phyloP scores from a whole-genome alignment of 2,888 invertebrate species.

The Erpobdella octoculata region DNA sequence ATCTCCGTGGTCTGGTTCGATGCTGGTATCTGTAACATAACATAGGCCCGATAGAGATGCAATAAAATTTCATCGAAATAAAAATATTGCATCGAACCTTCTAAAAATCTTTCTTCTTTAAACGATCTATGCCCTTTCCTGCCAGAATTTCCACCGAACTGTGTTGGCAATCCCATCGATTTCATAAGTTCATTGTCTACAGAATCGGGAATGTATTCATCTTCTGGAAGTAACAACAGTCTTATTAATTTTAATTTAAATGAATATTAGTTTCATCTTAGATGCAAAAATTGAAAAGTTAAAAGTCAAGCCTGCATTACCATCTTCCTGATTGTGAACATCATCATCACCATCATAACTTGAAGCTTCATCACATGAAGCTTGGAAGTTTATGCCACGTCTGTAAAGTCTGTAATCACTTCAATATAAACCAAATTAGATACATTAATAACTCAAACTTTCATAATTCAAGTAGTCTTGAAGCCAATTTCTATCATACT shows the following conservation, averaged over 20 bases:
- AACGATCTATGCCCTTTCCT: not conserved
- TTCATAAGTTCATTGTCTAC: slow-evolving; percentile 30
- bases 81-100: not conserved
- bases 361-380: not conserved
- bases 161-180: slow-evolving; percentile 35
- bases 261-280: not conserved
- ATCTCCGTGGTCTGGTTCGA: not conserved
- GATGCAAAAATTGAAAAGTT: not conserved
- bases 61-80: no score
- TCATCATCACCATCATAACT: slow-evolving; percentile 10
- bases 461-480: not conserved
- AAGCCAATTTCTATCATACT: not conserved
- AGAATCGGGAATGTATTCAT: not conserved
- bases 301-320: not conserved
- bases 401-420: slow-evolving; percentile 19
- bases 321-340: not conserved
- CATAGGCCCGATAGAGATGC: no score
- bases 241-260: not conserved
- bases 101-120: not conserved
- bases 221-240: no score
- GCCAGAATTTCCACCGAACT: slow-evolving; percentile 21
- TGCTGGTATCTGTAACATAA: not conserved
- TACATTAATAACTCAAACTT: not conserved
- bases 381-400: slow-evolving; percentile 12
- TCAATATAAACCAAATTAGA: not conserved